phyloP scores from a whole-genome alignment of 2,888 invertebrate genomes.

The Melanostoma scalare region DNA sequence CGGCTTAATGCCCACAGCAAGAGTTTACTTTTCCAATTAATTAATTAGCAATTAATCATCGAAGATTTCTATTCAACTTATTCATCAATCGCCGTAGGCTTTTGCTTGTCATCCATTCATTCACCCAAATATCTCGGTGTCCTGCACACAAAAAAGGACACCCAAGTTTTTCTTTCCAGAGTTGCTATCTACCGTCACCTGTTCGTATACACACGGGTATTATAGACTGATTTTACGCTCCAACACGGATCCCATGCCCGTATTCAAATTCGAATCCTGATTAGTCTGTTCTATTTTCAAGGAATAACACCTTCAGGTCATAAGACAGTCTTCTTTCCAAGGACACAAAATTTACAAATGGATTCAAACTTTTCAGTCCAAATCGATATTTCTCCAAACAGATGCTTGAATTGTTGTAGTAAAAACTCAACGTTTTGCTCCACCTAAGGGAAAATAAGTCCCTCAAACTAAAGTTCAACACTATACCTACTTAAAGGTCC shows the following conservation, averaged over 20 bases:
- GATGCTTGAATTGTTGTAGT: conserved; percentile 53
- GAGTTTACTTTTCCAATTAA: conserved; percentile 71
- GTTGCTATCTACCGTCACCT: conserved; percentile 52
- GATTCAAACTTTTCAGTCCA: conserved; percentile 11
- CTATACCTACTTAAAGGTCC: conserved; percentile 21
- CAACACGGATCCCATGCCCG: conserved; percentile 46
- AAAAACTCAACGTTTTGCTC: conserved; percentile 53
- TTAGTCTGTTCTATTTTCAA: conserved; percentile 15
- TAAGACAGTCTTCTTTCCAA: conserved; percentile 17
- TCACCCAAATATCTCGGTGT: background rate
- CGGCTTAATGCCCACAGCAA: conserved; percentile 18
- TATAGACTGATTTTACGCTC: conserved; percentile 55
- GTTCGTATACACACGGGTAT: conserved; percentile 63
- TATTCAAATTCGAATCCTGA: conserved; percentile 62
- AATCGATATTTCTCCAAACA: conserved; percentile 46
- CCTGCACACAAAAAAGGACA: conserved; percentile 31
- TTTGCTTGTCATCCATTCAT: conserved; percentile 35
- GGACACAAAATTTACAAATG: conserved; percentile 16
- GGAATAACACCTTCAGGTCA: conserved; percentile 59
- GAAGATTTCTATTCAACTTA: conserved; percentile 57
- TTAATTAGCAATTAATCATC: conserved; percentile 72
- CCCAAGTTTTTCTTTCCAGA: conserved; percentile 22
- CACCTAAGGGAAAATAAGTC: conserved; percentile 56
- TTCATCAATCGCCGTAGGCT: conserved; percentile 60
- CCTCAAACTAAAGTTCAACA: conserved; percentile 6